Conservation (phyloP, 2,113 vertebrate species). For the Urocitellus parryii region DNA sequence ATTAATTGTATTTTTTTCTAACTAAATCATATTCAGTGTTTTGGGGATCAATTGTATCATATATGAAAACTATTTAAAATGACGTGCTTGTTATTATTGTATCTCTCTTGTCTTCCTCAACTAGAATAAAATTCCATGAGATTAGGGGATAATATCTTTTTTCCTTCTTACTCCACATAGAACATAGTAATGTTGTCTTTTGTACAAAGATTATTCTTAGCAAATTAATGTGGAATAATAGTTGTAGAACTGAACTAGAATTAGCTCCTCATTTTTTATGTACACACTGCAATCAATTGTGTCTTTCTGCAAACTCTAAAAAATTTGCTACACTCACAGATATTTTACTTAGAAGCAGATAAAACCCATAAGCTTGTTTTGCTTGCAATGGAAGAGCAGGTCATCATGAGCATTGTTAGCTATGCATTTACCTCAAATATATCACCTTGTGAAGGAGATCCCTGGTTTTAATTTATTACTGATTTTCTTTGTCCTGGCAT, state of each 20-base stretch:
- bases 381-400: neutral
- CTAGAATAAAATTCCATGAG: neutral
- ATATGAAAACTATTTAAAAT: slow-evolving; percentile 12
- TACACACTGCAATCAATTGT: neutral
- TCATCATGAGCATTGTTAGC: neutral
- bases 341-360: neutral
- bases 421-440: neutral
- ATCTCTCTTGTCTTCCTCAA: neutral
- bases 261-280: slow-evolving; percentile 14
- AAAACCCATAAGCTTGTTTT: neutral
- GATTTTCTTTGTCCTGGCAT: neutral
- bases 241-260: neutral
- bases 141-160: neutral
- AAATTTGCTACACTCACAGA: neutral
- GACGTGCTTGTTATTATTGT: neutral
- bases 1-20: neutral
- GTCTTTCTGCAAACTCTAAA: slow-evolving; percentile 10
- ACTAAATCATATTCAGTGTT: neutral
- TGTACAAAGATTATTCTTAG: neutral
- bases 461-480: slow-evolving; percentile 30
- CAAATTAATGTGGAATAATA: slow-evolving; percentile 43
- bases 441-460: neutral
- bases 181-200: neutral
- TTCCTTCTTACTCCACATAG: neutral
- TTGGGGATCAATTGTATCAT: neutral